Base-by-base conservation (phyloP, 1,140 invertebrate genomes). In the Dysdera silvatica region DNA sequence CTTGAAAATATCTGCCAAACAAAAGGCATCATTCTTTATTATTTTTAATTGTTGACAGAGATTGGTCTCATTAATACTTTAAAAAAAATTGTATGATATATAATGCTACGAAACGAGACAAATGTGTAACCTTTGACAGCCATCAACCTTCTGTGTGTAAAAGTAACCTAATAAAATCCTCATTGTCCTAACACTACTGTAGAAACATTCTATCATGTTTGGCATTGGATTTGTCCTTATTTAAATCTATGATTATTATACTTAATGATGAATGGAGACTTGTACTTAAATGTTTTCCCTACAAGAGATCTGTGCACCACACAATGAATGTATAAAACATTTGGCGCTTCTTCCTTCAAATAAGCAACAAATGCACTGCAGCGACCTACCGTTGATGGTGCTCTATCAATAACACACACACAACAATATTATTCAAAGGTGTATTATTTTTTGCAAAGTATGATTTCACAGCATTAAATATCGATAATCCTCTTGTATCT, bases 361-460 rank as follows among this genome's bases (percentile, higher is more conserved):
- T 68, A 67, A 37, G 58, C 65, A 48, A 72, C 41, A 63, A 74
- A 72, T 56, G 65, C 61, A 51, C 57, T 63, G 63, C 73, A 68
- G 28, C 69, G 51, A 28, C 67, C 70, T 65, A 67, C 63, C 68
- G 73, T 72, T 45, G 71, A 63, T 55, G 61, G 68, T 68, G 67
- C 67, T 54, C 68, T 70, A 71, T 75, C 71, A 55, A 69, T 73
- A 64, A 70, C 70, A 58, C 64, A 63, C n/a, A n/a, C 60, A 68
- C 69, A 40, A 70, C 56, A 56, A 72, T 73, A 74, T 74, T 73
- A 58, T 54, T 68, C 28, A 73, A 63, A 33, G 33, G 33, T 10
- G n/a, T 37, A 37, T 37, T 37, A 37, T 37, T 37, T 37, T 37
- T 37, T 37, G 33, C 16, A 37, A 37, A 37, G 33, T 37, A 37